Evolutionary conservation across 2,113 vertebrate species (phyloP).

Genomic region (Megalops atlanticus): DNA sequence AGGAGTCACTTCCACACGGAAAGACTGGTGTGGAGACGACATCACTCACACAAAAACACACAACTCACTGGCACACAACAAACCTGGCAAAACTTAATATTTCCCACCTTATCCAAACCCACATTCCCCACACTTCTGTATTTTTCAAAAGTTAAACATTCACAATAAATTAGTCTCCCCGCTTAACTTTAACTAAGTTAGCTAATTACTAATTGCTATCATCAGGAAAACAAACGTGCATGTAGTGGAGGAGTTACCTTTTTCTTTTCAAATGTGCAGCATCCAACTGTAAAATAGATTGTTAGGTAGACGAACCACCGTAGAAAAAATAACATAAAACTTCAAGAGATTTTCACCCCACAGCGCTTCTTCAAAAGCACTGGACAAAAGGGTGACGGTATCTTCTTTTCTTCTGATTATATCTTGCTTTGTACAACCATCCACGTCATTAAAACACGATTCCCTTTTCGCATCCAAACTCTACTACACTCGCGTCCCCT

Average conservation of each 20-base stretch:
- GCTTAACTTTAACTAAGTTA: not conserved
- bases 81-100: constrained; percentile 67
- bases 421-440: constrained; percentile 58
- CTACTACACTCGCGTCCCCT: constrained; percentile 66
- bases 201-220: not conserved
- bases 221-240: constrained; percentile 44
- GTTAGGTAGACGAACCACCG: constrained; percentile 60
- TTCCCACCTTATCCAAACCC: constrained; percentile 59
- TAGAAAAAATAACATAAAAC: constrained; percentile 74
- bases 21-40: constrained; percentile 63
- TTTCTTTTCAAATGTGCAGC: constrained; percentile 67
- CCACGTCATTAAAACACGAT: constrained; percentile 66
- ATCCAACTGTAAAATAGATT: constrained; percentile 73
- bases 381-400: constrained; percentile 58
- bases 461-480: constrained; percentile 68
- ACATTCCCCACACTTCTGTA: constrained; percentile 71
- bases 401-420: constrained; percentile 66
- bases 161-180: constrained; percentile 22
- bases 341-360: constrained; percentile 76
- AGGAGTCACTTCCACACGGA: constrained; percentile 66
- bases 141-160: constrained; percentile 63
- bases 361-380: constrained; percentile 73
- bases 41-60: constrained; percentile 52
- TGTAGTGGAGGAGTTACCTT: constrained; percentile 65
- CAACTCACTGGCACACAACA: constrained; percentile 52